phyloP scores from a whole-genome alignment of 2,113 vertebrate genomes.

The Connochaetes taurinus region DNA sequence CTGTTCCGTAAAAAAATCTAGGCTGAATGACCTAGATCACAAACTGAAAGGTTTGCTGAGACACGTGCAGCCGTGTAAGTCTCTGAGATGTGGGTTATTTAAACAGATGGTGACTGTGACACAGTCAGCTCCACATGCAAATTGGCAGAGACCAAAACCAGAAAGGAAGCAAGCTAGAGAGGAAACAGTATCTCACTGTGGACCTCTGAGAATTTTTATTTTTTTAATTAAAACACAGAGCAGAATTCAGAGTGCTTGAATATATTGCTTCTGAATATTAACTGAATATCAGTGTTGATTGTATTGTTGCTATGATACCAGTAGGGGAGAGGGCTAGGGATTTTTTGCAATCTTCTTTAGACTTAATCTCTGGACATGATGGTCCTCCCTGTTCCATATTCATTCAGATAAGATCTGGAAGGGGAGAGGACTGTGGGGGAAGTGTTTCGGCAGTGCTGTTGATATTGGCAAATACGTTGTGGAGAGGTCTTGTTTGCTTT shows the following conservation, averaged over 20 bases:
- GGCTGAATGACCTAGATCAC: slow-evolving; percentile 63
- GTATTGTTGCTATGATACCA: slow-evolving; percentile 32
- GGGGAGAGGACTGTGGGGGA: neutral
- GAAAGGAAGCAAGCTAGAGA: slow-evolving; percentile 27
- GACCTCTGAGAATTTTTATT: slow-evolving; percentile 51
- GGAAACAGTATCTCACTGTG: slow-evolving; percentile 27
- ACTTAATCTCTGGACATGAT: neutral
- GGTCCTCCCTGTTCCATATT: neutral
- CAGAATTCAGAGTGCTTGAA: slow-evolving; percentile 31
- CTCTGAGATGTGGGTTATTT: slow-evolving; percentile 58
- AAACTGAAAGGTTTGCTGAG: slow-evolving; percentile 43
- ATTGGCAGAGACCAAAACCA: slow-evolving; percentile 50
- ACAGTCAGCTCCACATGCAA: slow-evolving; percentile 30
- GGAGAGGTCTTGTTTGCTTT: neutral
- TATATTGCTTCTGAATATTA: slow-evolving; percentile 54
- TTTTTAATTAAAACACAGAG: slow-evolving; percentile 36
- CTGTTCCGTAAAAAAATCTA: slow-evolving; percentile 53
- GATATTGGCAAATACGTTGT: neutral
- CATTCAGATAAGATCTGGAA: neutral
- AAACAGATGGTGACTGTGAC: slow-evolving; percentile 63
- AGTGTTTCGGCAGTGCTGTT: neutral
- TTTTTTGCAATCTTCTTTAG: neutral
- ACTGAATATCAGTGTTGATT: slow-evolving; percentile 26
- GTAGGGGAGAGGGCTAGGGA: neutral
- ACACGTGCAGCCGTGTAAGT: slow-evolving; percentile 20